Evolutionary conservation across 2,888 invertebrate species (phyloP), one percentile per base, ranked within the genome.

Genomic region (Heliothis peltigera): DNA sequence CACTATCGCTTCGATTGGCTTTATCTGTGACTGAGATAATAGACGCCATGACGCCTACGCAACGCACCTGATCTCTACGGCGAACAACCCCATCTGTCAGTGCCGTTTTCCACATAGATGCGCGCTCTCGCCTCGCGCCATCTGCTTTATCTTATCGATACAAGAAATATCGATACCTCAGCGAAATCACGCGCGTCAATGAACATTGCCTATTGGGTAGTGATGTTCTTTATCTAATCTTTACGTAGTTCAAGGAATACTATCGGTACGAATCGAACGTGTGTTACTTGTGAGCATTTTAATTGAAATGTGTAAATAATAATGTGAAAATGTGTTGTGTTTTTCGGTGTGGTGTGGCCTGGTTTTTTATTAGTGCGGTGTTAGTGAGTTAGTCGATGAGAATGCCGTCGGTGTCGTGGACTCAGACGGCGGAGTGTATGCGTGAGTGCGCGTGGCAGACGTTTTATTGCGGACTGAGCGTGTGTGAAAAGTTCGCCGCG

Each of bases 111-210:
- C 79, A 77, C 85, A 78, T 84, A 88, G 89, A 88, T 87, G 89
- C 86, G 83, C 73, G 78, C 85, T 86, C 85, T 81, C 82, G 83
- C 76, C 59, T 83, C 83, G 72, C 78, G 53, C 69, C 83, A 81
- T 80, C 83, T 83, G 64, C 64, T 69, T 77, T 85, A 90, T 89
- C 89, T 92, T 91, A 92, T 92, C 91, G 87, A 89, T 84, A 78
- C 66, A 81, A 85, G 79, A 85, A 84, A 85, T 79, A 88, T 90
- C 89, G 89, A 88, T 89, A 86, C 75, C 74, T 82, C 47, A 35
- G 77, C 79, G 75, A 87, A 92, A 92, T 94, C 92, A 93, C 93
- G 93, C 90, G 92, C 88, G 80, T 71, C 77, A 81, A 72, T 82
- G 77, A 82, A 84, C 86, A 87, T 85, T 86, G 84, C 79, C 85